Conservation (phyloP, 2,888 invertebrate species). For the Rhogogaster chlorosoma region DNA sequence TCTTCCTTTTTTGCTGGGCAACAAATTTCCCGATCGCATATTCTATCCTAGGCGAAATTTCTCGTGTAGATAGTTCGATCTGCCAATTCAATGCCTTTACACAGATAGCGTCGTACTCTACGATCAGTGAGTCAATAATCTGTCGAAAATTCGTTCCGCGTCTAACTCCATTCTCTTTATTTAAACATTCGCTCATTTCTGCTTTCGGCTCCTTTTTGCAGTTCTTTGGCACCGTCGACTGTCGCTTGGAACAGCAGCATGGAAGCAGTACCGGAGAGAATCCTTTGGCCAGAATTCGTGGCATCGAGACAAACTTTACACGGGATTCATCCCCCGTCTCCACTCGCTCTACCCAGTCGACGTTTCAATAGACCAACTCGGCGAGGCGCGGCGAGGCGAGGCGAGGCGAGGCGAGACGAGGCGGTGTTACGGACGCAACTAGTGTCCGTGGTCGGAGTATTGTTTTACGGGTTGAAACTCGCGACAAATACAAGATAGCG, state of each 20-base stretch:
- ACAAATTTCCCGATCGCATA: slow-evolving; percentile 7
- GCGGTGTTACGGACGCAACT: slow-evolving; percentile 42
- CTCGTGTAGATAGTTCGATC: background rate
- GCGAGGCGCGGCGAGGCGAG: slow-evolving; percentile 28
- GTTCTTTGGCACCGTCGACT: slow-evolving; percentile 15
- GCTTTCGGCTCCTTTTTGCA: background rate
- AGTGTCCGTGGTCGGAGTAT: slow-evolving; percentile 42
- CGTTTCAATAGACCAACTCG: slow-evolving; percentile 45
- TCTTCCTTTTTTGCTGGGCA: background rate
- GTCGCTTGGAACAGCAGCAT: background rate
- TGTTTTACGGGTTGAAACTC: slow-evolving; percentile 38
- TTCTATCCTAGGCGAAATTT: background rate
- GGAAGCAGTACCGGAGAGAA: background rate
- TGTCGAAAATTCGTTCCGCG: background rate
- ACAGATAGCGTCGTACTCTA: background rate
- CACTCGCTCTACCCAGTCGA: slow-evolving; percentile 5
- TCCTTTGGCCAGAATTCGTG: slow-evolving; percentile 35
- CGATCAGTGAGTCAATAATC: slow-evolving; percentile 23
- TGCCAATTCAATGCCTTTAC: background rate
- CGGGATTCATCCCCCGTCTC: background rate
- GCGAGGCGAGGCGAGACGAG: slow-evolving; percentile 12
- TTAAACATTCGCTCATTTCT: background rate
- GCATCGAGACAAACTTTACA: slow-evolving; percentile 43
- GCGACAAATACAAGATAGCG: slow-evolving; percentile 43
- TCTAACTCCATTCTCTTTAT: background rate